phyloP scores from a whole-genome alignment of 23 tunicate genomes.

The Aplidium turbinatum region DNA sequence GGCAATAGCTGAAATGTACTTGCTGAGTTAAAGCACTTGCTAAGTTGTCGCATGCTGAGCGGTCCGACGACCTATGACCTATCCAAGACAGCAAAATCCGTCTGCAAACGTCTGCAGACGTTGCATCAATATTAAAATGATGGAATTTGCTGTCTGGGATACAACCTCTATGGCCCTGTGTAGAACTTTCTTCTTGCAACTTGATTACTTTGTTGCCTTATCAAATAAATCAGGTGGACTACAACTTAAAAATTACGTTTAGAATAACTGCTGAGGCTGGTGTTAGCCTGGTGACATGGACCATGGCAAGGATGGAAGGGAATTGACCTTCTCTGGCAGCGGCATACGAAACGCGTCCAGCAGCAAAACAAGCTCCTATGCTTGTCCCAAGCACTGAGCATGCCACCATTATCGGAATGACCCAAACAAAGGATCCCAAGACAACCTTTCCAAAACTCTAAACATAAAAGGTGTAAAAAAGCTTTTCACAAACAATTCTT shows the following conservation, averaged over 20 bases:
- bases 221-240: too few relatives aligned
- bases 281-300: constrained; percentile 64
- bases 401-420: constrained; percentile 60
- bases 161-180: too few relatives aligned
- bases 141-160: too few relatives aligned
- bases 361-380: constrained; percentile 76
- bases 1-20: too few relatives aligned
- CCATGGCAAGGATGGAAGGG: constrained; percentile 64
- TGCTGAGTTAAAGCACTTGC: too few relatives aligned
- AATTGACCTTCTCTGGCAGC: constrained; percentile 80
- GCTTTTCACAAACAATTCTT: background rate
- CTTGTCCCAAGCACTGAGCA: constrained; percentile 78
- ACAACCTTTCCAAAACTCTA: constrained; percentile 56
- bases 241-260: constrained; percentile 45
- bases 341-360: constrained; percentile 64
- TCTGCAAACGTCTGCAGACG: too few relatives aligned
- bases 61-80: too few relatives aligned
- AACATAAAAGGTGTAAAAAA: background rate
- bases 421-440: constrained; percentile 50
- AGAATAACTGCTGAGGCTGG: constrained; percentile 80
- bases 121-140: too few relatives aligned
- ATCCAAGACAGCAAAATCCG: too few relatives aligned
- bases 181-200: too few relatives aligned
- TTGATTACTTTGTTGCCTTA: too few relatives aligned
- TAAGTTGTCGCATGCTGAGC: too few relatives aligned